phyloP scores from a whole-genome alignment of 2,113 vertebrate genomes.

The Rostratula benghalensis region DNA sequence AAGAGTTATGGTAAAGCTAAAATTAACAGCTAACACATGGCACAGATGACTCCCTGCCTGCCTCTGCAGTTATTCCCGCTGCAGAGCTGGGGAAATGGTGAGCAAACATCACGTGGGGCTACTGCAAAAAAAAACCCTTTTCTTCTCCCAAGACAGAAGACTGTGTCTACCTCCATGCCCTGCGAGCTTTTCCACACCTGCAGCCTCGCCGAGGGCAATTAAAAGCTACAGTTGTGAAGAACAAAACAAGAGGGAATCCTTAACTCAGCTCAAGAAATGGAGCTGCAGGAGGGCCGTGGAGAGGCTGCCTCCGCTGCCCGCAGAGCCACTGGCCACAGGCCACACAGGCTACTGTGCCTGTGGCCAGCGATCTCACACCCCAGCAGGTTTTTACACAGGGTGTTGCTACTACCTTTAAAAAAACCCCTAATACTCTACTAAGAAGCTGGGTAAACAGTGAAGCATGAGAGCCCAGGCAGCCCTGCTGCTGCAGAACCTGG shows the following conservation, averaged over 20 bases:
- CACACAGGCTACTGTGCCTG: not conserved
- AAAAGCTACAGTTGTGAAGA: not conserved
- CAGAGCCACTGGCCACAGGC: not conserved
- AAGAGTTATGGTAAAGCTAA: constrained; percentile 55
- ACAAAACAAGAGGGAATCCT: not conserved
- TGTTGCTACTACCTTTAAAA: not conserved
- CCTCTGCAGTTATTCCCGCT: not conserved
- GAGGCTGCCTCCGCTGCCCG: rapidly evolving
- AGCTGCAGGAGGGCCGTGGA: not conserved
- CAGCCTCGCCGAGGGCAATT: not conserved
- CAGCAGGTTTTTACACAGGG: not conserved
- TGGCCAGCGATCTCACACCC: rapidly evolving
- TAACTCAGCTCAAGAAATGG: not conserved
- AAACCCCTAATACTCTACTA: not conserved
- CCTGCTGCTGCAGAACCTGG: not conserved
- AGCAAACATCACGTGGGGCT: rapidly evolving
- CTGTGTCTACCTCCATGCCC: not conserved
- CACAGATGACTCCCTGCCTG: constrained; percentile 47
- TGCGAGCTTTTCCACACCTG: not conserved
- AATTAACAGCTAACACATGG: constrained; percentile 62
- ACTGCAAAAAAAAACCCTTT: not conserved
- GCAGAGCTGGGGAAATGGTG: not conserved
- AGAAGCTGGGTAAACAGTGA: not conserved
- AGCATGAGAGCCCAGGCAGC: not conserved
- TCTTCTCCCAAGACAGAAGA: not conserved